phyloP scores from a whole-genome alignment of 2,797 vertebrate genomes.

The Orientallactaga sibirica region DNA sequence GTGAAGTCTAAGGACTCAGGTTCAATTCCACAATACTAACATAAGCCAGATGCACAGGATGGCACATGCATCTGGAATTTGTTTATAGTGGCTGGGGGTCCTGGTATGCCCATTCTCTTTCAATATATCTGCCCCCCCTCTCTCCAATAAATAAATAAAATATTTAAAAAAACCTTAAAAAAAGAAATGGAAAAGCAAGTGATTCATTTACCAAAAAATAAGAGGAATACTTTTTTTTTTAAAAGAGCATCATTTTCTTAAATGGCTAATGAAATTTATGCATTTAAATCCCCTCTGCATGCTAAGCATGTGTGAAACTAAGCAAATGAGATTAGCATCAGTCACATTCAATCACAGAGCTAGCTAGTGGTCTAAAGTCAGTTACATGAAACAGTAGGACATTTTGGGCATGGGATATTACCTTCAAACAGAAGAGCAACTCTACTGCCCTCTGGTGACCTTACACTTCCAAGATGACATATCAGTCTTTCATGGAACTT shows the following conservation, averaged over 20 bases:
- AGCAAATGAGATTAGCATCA: not conserved
- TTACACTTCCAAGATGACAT: conserved; percentile 17
- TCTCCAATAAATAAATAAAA: no score
- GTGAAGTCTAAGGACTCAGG: no score
- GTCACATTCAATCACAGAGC: not conserved
- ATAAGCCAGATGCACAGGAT: no score
- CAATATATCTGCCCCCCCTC: no score
- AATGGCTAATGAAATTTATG: not conserved
- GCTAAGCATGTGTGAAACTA: not conserved
- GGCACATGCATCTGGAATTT: no score
- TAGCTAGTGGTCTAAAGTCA: not conserved
- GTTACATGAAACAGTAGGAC: not conserved
- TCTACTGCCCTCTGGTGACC: not conserved
- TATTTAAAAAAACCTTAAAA: no score
- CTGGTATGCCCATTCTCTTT: no score
- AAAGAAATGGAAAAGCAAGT: not conserved
- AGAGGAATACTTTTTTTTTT: not conserved
- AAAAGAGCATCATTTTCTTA: conserved; percentile 29
- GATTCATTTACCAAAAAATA: not conserved
- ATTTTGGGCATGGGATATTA: not conserved
- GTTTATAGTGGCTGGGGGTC: no score
- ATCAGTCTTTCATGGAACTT: not conserved
- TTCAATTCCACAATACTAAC: no score
- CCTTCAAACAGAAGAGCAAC: not conserved
- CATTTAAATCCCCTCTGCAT: conserved; percentile 1